Evolutionary conservation across 2,113 vertebrate species (phyloP).

Genomic region (Dasyornis broadbenti): DNA sequence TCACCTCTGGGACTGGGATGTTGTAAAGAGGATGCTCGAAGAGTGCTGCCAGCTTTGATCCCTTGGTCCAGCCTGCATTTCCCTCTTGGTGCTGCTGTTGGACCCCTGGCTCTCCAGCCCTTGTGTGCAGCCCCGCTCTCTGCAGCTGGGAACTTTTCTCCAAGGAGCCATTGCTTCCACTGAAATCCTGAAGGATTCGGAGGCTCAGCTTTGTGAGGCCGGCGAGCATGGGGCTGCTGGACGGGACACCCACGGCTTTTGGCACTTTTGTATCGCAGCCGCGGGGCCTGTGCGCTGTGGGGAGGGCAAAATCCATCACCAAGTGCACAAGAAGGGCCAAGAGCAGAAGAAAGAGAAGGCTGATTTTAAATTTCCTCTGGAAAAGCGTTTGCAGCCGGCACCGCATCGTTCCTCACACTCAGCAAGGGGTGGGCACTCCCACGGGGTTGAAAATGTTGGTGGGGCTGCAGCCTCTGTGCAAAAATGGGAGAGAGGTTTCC

Average conservation of each 20-base stretch:
- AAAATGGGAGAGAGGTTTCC: neutral
- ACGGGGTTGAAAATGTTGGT: neutral
- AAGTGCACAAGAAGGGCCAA: conserved; percentile 71
- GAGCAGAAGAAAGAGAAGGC: conserved; percentile 69
- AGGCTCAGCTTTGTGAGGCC: conserved; percentile 7
- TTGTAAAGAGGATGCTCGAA: conserved; percentile 80
- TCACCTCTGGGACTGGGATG: conserved; percentile 28
- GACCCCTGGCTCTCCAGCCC: neutral
- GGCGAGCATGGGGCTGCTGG: neutral
- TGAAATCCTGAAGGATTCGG: conserved; percentile 58
- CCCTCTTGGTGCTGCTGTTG: neutral
- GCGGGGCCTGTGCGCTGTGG: neutral
- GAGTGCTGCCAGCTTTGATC: conserved; percentile 70
- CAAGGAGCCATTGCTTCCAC: conserved; percentile 31
- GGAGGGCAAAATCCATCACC: conserved; percentile 59
- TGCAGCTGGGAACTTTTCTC: neutral
- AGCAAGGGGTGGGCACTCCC: neutral
- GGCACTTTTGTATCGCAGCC: neutral
- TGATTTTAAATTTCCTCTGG: conserved; percentile 66
- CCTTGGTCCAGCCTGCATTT: neutral
- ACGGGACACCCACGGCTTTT: accelerated
- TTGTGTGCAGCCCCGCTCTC: accelerated
- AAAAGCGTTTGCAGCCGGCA: conserved; percentile 5
- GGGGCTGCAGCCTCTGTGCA: neutral
- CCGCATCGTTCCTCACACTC: neutral